Evolutionary conservation across 2,888 invertebrate species (phyloP).

Genomic region (Thelaira solivaga): DNA sequence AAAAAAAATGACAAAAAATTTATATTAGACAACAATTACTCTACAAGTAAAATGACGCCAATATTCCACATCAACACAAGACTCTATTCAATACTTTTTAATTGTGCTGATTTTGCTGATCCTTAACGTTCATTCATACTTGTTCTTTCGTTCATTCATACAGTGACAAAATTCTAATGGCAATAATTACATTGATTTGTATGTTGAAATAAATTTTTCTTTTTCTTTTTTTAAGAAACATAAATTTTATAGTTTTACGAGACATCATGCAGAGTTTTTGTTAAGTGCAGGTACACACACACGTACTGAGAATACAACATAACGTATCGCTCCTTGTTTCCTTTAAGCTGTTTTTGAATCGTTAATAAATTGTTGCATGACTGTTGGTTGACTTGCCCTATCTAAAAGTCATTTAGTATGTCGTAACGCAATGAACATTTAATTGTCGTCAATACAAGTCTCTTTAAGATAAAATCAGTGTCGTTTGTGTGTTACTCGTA

Average conservation of each 20-base stretch:
- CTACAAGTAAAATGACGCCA: constrained; percentile 48
- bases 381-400: constrained; percentile 24
- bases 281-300: constrained; percentile 39
- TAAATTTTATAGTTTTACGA: constrained; percentile 46
- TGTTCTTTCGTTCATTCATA: constrained; percentile 1
- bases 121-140: constrained; percentile 12
- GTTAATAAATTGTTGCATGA: constrained; percentile 30
- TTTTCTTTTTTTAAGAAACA: neutral
- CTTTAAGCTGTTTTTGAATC: constrained; percentile 3
- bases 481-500: neutral
- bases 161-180: constrained; percentile 46
- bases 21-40: constrained; percentile 50
- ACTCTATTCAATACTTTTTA: neutral
- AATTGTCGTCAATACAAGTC: constrained; percentile 59
- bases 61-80: constrained; percentile 40
- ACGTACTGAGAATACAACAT: too few species aligned
- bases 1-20: constrained; percentile 19
- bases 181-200: constrained; percentile 47
- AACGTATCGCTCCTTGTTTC: too few species aligned
- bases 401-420: constrained; percentile 46
- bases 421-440: constrained; percentile 51
- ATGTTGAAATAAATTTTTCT: neutral
- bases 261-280: constrained; percentile 57
- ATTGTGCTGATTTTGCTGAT: too few species aligned
- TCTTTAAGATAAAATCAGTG: constrained; percentile 57